Evolutionary conservation across 2,113 vertebrate genomes (phyloP).

Genomic region (Trichechus manatus): DNA sequence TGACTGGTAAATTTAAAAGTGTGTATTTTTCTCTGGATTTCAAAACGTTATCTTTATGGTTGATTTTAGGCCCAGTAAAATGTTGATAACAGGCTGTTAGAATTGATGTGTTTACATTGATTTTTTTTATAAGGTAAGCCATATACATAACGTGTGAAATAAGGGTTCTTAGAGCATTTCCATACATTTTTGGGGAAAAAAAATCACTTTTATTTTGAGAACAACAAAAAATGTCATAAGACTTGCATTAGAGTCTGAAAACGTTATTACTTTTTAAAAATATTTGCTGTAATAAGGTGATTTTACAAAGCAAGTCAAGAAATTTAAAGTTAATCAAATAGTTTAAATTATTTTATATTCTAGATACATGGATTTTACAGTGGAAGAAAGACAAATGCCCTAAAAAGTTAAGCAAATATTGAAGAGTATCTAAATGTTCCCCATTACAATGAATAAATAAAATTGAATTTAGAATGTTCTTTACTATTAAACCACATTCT

Average conservation of each 20-base stretch:
- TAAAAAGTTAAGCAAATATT: not conserved
- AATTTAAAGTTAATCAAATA: not conserved
- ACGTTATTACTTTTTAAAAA: conserved; percentile 45
- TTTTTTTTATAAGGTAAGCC: conserved; percentile 75
- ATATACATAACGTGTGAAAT: conserved; percentile 67
- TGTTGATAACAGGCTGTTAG: conserved; percentile 85
- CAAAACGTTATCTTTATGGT: conserved; percentile 84
- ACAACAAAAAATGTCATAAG: not conserved
- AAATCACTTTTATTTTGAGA: not conserved
- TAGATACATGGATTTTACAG: not conserved
- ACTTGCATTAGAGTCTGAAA: conserved; percentile 39
- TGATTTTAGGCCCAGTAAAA: conserved; percentile 87
- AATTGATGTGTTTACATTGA: conserved; percentile 82
- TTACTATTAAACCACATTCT: not conserved
- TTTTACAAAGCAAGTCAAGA: not conserved
- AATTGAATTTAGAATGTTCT: not conserved
- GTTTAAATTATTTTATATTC: not conserved
- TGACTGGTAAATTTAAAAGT: conserved; percentile 79
- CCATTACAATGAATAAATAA: not conserved
- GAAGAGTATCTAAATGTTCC: not conserved
- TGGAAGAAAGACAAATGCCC: not conserved
- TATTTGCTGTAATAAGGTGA: not conserved
- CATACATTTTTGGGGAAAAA: not conserved
- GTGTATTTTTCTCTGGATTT: conserved; percentile 80
- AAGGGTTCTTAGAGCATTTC: conserved; percentile 44